A percentile compares a stretch with the other conserved stretches of the same genome.
These are phyloP conservation scores for Halcyon smyrnensis DNA, from an alignment of 2,797 vertebrate genomes.

Conservation along the genomic window DNA sequence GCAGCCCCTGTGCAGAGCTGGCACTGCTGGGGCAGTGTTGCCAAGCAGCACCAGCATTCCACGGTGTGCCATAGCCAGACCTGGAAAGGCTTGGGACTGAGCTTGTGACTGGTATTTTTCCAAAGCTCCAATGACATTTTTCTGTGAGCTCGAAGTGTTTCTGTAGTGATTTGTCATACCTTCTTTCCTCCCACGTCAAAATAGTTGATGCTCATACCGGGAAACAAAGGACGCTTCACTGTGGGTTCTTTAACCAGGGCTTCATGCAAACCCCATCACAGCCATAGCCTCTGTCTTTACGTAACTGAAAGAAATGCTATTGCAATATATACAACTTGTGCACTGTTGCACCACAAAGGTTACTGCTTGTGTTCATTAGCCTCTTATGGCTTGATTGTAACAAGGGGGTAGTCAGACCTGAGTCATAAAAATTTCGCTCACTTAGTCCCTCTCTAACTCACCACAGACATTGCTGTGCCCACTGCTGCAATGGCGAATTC, in stretches of 20 bases:
- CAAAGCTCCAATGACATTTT: background rate
- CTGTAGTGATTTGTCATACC: background rate
- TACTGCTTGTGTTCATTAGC: background rate
- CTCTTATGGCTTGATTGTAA: background rate
- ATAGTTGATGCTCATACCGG: background rate
- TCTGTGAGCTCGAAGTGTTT: background rate
- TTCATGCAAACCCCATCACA: background rate
- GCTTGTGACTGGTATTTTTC: background rate
- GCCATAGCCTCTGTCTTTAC: background rate
- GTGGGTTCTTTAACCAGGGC: background rate
- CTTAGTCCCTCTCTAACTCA: background rate
- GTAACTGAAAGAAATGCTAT: background rate
- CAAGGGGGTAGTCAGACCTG: background rate
- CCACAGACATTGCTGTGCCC: background rate
- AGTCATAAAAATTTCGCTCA: background rate
- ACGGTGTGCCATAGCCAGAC: background rate
- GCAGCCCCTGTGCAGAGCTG: background rate
- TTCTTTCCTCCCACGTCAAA: background rate
- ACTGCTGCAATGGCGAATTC: background rate
- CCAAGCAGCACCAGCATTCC: background rate
- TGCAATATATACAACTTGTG: background rate
- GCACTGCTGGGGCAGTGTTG: fast-evolving
- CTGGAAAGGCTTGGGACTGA: background rate
- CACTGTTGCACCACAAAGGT: background rate
- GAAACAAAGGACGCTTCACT: background rate